Base-by-base conservation (phyloP, 2,113 vertebrate genomes). In the Apus apus region DNA sequence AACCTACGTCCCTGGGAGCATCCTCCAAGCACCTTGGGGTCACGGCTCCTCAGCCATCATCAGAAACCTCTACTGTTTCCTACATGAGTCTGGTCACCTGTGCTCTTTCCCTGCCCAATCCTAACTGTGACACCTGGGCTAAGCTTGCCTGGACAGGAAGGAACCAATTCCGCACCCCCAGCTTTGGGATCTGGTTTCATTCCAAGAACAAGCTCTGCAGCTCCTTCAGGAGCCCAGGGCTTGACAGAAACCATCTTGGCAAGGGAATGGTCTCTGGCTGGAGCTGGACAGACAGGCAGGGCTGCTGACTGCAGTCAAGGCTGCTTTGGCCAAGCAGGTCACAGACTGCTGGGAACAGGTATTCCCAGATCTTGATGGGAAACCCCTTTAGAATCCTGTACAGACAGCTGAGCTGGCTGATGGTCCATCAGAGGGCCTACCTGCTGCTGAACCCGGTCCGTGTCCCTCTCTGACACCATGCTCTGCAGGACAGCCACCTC, bases 381-480 rank as follows among this genome's bases (percentile, higher is more conserved):
- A 83, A n/a, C 6, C 10, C 3, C 34, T 6, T 0, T 29, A 71
- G 38, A 71, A 78, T 32, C 10, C 6, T 38, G 48, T 5, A 30
- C 0, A 22, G 40, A 17, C 0, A 0, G 9, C 58, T 17, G 0
- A 72, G 21, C 13, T 25, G 67, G 13, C 17, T 15, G 21, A 48
- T n/a, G 22, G 5, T 9, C 76, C 68, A 6, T 7, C 5, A 8
- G 22, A 40, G 10, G n/a, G 70, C 97, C 87, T 68, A 98, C 98
- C 97, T 97, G 97, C 3, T 77, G 89, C 67, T 77, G 95, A 71
- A 93, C 96, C 13, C 54, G 90, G 61, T 98, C 97, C 1, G 51
- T 92, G 48, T 98, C 98, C 87, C 92, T 95, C 74, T 98, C 97
- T 18, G 96, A 93, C 56, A 97, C 74, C 64, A 97, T 97, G 32